Conservation (phyloP, 2,113 vertebrate species). For the Ivindomyrus marchei region DNA sequence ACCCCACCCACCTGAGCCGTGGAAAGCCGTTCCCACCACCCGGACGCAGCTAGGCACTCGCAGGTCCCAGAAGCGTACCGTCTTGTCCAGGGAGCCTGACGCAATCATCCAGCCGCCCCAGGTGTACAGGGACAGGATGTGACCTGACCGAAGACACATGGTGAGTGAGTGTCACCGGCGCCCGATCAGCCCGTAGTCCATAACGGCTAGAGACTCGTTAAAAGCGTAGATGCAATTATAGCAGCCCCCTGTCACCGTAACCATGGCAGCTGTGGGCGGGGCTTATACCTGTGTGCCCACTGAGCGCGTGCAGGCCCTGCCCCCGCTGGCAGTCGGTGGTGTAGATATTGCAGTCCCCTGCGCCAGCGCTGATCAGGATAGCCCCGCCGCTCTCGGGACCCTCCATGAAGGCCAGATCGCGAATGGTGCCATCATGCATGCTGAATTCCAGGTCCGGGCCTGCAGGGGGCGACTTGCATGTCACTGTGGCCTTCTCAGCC, state of each 20-base stretch:
- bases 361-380: constrained; percentile 95
- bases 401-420: constrained; percentile 98
- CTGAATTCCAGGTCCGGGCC: constrained; percentile 91
- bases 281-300: constrained; percentile 66
- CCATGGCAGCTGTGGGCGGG: not conserved
- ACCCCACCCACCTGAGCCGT: constrained; percentile 77
- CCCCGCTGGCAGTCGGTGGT: constrained; percentile 62
- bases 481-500: not conserved
- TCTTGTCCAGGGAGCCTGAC: constrained; percentile 95
- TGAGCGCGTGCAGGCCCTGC: constrained; percentile 86
- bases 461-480: constrained; percentile 31
- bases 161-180: not conserved
- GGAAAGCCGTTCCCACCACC: constrained; percentile 93
- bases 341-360: constrained; percentile 84
- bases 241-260: not conserved
- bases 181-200: not conserved
- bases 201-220: not conserved
- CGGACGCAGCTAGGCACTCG: constrained; percentile 93
- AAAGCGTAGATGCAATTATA: not conserved
- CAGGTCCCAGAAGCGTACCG: constrained; percentile 95
- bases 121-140: constrained; percentile 94
- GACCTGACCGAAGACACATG: constrained; percentile 60
- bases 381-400: constrained; percentile 92
- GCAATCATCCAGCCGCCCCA: constrained; percentile 99
- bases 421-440: constrained; percentile 97